phyloP scores from a whole-genome alignment of 2,113 vertebrate genomes.

The Xenus cinereus region DNA sequence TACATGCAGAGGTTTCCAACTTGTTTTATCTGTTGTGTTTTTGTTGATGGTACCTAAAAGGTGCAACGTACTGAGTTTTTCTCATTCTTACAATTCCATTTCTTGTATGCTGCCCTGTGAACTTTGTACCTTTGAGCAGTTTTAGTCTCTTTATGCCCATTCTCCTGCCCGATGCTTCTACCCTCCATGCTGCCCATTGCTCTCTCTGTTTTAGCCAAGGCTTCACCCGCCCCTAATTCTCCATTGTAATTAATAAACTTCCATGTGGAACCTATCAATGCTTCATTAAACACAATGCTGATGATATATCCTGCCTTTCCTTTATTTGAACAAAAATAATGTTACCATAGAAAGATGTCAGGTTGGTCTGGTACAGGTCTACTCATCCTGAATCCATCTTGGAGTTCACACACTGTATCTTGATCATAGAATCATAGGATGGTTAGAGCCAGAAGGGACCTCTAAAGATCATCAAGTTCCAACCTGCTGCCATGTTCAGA shows the following conservation, averaged over 20 bases:
- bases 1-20: neutral
- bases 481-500: neutral
- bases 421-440: neutral
- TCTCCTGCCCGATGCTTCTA: neutral
- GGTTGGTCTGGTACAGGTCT: neutral
- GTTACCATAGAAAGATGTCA: neutral
- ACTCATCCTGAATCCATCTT: neutral
- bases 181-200: neutral
- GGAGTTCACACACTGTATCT: neutral
- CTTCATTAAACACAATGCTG: neutral
- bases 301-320: neutral
- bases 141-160: neutral
- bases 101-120: neutral
- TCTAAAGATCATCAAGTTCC: neutral
- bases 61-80: neutral
- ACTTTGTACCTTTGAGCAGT: fast-evolving
- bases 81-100: neutral
- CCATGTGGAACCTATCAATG: neutral
- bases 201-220: neutral
- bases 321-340: neutral
- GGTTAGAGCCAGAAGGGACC: neutral
- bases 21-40: neutral
- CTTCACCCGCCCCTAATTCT: neutral
- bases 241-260: neutral
- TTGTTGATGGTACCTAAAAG: neutral